Base-by-base conservation (phyloP, 2,113 vertebrate species). In the Prunella himalayana region DNA sequence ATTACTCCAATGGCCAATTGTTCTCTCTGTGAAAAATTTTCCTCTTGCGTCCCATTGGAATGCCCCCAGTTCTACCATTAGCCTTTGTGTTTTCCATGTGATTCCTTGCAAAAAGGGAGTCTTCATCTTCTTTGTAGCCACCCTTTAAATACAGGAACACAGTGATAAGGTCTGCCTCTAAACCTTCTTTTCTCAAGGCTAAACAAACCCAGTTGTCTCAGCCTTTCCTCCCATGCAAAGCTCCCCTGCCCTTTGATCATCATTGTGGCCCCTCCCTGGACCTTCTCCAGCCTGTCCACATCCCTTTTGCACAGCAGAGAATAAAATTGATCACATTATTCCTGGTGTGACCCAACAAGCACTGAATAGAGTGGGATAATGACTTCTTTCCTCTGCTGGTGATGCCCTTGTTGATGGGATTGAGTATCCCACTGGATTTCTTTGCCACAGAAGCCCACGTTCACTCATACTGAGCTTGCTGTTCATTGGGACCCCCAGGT, bases 391-490 rank as follows among this genome's bases (percentile, higher is more conserved):
- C 63, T 85, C 45, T 66, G 18, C 13, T 50, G 37, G 47, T 23
- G 85, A 45, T 41, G 57, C 16, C 41, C 19, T 71, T 37, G 51
- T 28, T 35, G 47, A 73, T 42, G 42, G 59, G 28, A 72, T 18
- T 49, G 71, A 63, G 31, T 27, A 42, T n/a, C 39, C 28, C 15
- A 20, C 1, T 27, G 60, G 37, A 37, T 41, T 78, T n/a, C 53
- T 31, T 70, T 37, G 44, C 61, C 0, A 0, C 18, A 56, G 59
- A 63, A 94, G 45, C 33, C 41, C 33, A 44, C 1, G 0, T 33
- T 56, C 18, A 35, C 47, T 72, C 53, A 33, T 14, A 41, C 4
- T 30, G 60, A 82, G 33, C 10, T 30, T 28, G 11, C 2, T 49
- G n/a, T 21, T 30, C 49, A 30, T 2, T 47, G 33, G 16, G 10